Conservation (phyloP, 1,140 invertebrate genomes). For the Lepidurus packardi region DNA sequence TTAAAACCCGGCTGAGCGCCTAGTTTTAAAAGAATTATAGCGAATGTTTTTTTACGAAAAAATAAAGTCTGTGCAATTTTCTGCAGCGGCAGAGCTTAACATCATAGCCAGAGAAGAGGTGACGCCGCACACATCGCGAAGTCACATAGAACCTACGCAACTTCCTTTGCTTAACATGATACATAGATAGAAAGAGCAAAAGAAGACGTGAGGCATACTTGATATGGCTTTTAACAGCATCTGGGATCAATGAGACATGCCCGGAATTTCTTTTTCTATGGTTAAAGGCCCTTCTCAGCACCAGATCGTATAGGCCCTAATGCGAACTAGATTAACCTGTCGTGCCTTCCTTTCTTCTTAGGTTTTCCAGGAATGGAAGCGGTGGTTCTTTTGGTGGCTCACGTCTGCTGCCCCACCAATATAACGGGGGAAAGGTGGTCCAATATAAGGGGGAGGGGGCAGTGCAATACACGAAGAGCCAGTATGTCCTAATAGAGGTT, state of each 20-base stretch:
- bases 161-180: background rate
- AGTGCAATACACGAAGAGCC: background rate
- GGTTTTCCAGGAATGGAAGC: background rate
- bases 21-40: background rate
- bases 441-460: background rate
- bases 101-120: background rate
- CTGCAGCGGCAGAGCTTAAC: background rate
- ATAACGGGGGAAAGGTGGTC: background rate
- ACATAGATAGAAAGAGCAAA: background rate
- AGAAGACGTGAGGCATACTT: background rate
- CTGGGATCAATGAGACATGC: slow-evolving; percentile 10
- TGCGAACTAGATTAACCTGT: slow-evolving; percentile 12
- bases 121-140: background rate
- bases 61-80: background rate
- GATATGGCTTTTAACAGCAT: slow-evolving; percentile 18
- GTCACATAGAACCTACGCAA: background rate
- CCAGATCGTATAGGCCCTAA: background rate
- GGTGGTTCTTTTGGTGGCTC: background rate
- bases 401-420: background rate
- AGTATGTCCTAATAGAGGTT: background rate
- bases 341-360: background rate
- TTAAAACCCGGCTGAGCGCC: background rate
- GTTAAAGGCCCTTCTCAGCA: background rate
- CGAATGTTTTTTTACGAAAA: background rate
- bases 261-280: background rate